These are phyloP conservation scores for Scaptomyza pallida DNA, from an alignment of 1,140 invertebrate genomes.

Conservation along the genomic window DNA sequence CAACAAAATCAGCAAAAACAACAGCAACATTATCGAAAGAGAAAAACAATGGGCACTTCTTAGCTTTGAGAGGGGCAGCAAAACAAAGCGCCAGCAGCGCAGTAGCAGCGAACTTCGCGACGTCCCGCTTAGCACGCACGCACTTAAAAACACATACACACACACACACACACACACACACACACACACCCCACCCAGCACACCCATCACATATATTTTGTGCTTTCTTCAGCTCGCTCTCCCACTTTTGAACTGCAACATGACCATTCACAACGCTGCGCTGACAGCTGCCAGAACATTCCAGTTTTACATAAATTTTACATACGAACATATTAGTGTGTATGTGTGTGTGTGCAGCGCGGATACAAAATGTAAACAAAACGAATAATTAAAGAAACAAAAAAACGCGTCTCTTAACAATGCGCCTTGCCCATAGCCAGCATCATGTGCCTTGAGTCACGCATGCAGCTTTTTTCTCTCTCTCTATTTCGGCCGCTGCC, in stretches of 20 bases:
- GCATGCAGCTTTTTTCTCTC: conserved; percentile 37
- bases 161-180: not conserved
- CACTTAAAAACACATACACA: conserved; percentile 11
- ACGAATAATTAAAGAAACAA: conserved; percentile 40
- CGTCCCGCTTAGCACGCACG: conserved; percentile 18
- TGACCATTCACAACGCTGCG: conserved; percentile 70
- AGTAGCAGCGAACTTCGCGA: conserved; percentile 36
- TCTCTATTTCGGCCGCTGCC: not conserved
- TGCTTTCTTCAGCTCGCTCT: conserved; percentile 9
- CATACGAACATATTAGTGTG: too few relatives aligned
- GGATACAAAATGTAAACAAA: conserved; percentile 32
- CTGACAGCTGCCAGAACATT: conserved; percentile 67
- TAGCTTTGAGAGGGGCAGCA: conserved; percentile 29
- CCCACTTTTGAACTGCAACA: conserved; percentile 29
- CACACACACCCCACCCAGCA: not conserved
- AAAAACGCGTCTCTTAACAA: conserved; percentile 2
- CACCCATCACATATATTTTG: not conserved
- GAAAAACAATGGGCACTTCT: conserved; percentile 37
- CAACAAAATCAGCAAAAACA: conserved; percentile 29
- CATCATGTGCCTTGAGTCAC: conserved; percentile 61
- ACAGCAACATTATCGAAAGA: conserved; percentile 39
- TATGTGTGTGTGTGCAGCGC: conserved; percentile 50
- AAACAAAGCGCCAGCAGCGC: conserved; percentile 50
- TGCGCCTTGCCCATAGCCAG: conserved; percentile 6
- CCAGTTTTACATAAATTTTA: conserved; percentile 44